phyloP scores from a whole-genome alignment of 2,888 invertebrate species.

The Mythimna vitellina region DNA sequence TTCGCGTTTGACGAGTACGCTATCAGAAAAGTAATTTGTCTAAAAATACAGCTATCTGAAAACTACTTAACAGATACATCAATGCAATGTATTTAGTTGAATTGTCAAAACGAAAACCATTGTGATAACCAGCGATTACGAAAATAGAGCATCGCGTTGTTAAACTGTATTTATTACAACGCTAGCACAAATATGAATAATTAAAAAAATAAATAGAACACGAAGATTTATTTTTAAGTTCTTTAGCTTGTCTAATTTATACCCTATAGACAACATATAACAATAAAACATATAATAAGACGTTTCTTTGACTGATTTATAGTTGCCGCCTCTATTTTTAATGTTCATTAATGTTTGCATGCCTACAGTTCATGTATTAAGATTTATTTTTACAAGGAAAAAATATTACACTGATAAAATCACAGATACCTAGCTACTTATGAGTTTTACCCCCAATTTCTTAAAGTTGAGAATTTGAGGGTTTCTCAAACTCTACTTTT shows the following conservation, averaged over 20 bases:
- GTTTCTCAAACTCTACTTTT: no score
- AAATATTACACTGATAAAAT: conserved; percentile 15
- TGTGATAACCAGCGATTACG: conserved; percentile 5
- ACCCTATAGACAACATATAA: conserved; percentile 22
- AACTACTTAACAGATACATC: not conserved
- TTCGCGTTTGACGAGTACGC: no score
- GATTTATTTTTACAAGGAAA: not conserved
- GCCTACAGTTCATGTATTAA: not conserved
- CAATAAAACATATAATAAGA: not conserved
- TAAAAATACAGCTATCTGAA: no score
- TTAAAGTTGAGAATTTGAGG: no score
- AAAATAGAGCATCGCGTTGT: not conserved
- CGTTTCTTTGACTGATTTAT: conserved; percentile 22
- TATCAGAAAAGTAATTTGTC: no score
- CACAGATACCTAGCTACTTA: conserved; percentile 7
- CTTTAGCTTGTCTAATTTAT: conserved; percentile 43
- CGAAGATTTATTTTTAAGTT: not conserved
- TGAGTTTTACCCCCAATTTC: not conserved
- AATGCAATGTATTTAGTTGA: not conserved
- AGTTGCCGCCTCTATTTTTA: not conserved
- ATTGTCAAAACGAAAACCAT: conserved; percentile 18
- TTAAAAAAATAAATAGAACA: no score
- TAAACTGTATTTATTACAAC: not conserved
- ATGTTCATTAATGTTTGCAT: conserved; percentile 3
- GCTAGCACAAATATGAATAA: not conserved